A percentile compares a stretch with the other conserved stretches of the same genome.
Conservation (phyloP, 1,140 invertebrate genomes). For the Dufourea novaeangliae region DNA sequence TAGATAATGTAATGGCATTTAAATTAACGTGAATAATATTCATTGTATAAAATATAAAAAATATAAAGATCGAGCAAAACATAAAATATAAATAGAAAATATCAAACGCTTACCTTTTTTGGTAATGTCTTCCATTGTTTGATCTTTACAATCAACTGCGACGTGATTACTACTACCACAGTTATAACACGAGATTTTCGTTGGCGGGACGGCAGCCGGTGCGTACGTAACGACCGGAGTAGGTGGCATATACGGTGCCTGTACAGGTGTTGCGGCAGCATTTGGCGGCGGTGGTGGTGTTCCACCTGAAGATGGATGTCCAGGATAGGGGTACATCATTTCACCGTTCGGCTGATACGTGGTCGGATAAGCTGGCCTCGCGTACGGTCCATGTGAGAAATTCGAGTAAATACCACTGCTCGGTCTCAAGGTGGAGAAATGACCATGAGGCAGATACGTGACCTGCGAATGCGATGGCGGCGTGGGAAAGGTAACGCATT, state of each 20-base stretch:
- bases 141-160: constrained; percentile 92
- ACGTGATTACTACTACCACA: constrained; percentile 88
- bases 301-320: constrained; percentile 78
- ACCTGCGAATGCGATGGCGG: constrained; percentile 77
- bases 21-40: not conserved
- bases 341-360: constrained; percentile 80
- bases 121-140: constrained; percentile 94
- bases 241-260: constrained; percentile 79
- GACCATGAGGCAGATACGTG: constrained; percentile 77
- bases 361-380: constrained; percentile 78
- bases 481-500: constrained; percentile 72
- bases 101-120: constrained; percentile 80
- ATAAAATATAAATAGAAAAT: not conserved
- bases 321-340: constrained; percentile 81
- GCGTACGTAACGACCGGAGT: constrained; percentile 79
- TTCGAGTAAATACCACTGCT: constrained; percentile 77
- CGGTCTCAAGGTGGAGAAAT: constrained; percentile 78
- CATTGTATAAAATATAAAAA: no score
- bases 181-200: constrained; percentile 86
- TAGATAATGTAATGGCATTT: no score
- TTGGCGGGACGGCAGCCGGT: constrained; percentile 76
- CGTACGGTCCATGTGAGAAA: constrained; percentile 78
- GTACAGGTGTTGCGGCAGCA: constrained; percentile 76
- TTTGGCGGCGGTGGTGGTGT: constrained; percentile 77
- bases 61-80: not conserved